Base-by-base conservation (phyloP, 2,888 invertebrate genomes). In the Parnassius mnemosyne region DNA sequence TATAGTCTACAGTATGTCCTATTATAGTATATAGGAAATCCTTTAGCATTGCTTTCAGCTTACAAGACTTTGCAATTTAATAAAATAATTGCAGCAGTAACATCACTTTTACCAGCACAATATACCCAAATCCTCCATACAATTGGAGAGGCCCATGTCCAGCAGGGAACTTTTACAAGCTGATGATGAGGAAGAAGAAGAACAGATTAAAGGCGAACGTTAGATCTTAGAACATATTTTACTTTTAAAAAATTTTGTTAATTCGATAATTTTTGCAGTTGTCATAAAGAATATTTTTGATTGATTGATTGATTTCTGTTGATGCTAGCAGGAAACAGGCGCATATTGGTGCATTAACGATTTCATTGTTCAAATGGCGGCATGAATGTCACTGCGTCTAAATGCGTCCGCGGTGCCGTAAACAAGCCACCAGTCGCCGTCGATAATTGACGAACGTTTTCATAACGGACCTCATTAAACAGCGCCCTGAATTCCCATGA, bases 391-490 rank as follows among this genome's bases (percentile, higher is more conserved):
- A 84, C 84, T 71, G 79, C 73, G 81, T 83, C 90, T 89, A 89
- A 87, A 89, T 87, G 87, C 87, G 89, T 86, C 83, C 85, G 77
- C 78, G 82, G 72, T 82, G 81, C 84, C 79, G 88, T 89, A 90
- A 90, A 89, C 89, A 89, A 83, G 83, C 78, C 79, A 73, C 77
- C 83, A 13, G 9, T 49, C 81, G 83, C 83, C 84, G 83, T 83
- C 89, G 89, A 89, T 90, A 90, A 91, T 90, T 89, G 89, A 89
- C 84, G 85, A 84, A 84, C 87, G 83, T 85, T 89, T 86, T 85
- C 87, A 84, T 87, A 79, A 79, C 80, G 80, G 74, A 77, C 84
- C 85, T 91, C 89, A 88, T 91, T 90, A 90, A 84, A 85, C 81
- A 81, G 81, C 83, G 89, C 85, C 84, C 88, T 84, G 84, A 80